These are phyloP conservation scores for Xiphias gladius DNA, from an alignment of 2,113 vertebrate species.

Conservation along the genomic window DNA sequence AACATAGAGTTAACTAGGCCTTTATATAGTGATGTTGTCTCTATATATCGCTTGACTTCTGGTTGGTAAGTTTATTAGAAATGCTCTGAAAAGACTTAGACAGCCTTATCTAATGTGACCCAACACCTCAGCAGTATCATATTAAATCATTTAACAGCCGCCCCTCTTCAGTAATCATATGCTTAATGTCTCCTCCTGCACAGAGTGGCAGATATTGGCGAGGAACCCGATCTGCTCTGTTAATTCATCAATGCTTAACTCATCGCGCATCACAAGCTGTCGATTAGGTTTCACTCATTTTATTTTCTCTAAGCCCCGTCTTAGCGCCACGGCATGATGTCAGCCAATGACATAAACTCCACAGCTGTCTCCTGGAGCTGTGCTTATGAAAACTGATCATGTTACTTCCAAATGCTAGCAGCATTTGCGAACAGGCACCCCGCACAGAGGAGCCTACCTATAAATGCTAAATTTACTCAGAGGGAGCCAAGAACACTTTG, in stretches of 20 bases:
- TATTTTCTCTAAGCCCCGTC: conserved; percentile 73
- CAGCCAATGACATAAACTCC: conserved; percentile 78
- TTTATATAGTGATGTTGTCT: background rate
- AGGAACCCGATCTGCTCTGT: conserved; percentile 35
- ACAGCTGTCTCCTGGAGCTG: conserved; percentile 81
- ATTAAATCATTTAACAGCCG: conserved; percentile 28
- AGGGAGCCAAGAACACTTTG: conserved; percentile 41
- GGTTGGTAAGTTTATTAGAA: background rate
- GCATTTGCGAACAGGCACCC: conserved; percentile 61
- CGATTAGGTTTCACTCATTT: conserved; percentile 74
- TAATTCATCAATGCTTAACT: conserved; percentile 61
- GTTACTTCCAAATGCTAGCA: conserved; percentile 72
- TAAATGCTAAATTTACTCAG: conserved; percentile 61
- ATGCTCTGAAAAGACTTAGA: background rate
- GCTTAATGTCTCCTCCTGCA: conserved; percentile 31
- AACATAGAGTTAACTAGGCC: conserved; percentile 1
- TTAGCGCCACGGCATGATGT: conserved; percentile 77
- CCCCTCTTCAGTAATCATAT: conserved; percentile 15
- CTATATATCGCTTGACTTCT: background rate
- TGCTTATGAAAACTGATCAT: conserved; percentile 80
- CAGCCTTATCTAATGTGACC: conserved; percentile 5
- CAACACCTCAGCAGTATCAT: conserved; percentile 10
- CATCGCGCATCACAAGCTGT: conserved; percentile 49
- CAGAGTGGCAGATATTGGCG: conserved; percentile 22
- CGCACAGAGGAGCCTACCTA: conserved; percentile 45